phyloP scores from a whole-genome alignment of 1,140 invertebrate genomes.

The Drosophila baimaii region DNA sequence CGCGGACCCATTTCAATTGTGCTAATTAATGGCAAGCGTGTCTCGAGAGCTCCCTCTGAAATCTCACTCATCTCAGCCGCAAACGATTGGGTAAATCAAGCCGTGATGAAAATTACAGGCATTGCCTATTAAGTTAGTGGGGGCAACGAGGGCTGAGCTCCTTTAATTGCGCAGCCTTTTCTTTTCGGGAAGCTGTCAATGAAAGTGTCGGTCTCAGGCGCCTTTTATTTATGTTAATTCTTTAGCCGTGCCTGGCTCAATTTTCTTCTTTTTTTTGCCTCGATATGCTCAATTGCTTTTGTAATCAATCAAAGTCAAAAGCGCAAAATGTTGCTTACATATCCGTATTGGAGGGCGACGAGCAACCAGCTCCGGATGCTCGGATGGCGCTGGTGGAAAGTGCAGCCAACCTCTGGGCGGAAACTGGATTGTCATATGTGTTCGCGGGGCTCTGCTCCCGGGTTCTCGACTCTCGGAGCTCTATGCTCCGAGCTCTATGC shows the following conservation, averaged over 20 bases:
- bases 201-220: slow-evolving; percentile 36
- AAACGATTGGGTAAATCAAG: slow-evolving; percentile 33
- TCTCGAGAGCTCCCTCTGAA: slow-evolving; percentile 27
- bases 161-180: slow-evolving; percentile 61
- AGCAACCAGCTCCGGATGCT: neutral
- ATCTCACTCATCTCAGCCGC: slow-evolving; percentile 28
- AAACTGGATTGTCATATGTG: slow-evolving; percentile 59
- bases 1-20: slow-evolving; percentile 26
- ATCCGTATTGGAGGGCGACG: slow-evolving; percentile 11
- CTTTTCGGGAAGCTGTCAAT: slow-evolving; percentile 62
- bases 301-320: slow-evolving; percentile 77
- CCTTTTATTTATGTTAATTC: slow-evolving; percentile 76
- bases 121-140: slow-evolving; percentile 44
- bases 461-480: neutral
- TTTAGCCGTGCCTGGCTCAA: slow-evolving; percentile 29
- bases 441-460: slow-evolving; percentile 14
- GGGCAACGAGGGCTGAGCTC: slow-evolving; percentile 10
- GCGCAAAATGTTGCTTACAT: slow-evolving; percentile 40
- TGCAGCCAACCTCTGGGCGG: slow-evolving; percentile 48
- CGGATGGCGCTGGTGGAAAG: slow-evolving; percentile 22
- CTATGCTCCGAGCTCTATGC: slow-evolving; percentile 19
- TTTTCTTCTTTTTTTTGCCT: slow-evolving; percentile 31
- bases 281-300: slow-evolving; percentile 74
- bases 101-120: slow-evolving; percentile 47
- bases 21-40: slow-evolving; percentile 66